A percentile compares a stretch with the other conserved stretches of the same genome.
phyloP scores from a whole-genome alignment of 2,797 vertebrate genomes.

The Sternotherus odoratus region DNA sequence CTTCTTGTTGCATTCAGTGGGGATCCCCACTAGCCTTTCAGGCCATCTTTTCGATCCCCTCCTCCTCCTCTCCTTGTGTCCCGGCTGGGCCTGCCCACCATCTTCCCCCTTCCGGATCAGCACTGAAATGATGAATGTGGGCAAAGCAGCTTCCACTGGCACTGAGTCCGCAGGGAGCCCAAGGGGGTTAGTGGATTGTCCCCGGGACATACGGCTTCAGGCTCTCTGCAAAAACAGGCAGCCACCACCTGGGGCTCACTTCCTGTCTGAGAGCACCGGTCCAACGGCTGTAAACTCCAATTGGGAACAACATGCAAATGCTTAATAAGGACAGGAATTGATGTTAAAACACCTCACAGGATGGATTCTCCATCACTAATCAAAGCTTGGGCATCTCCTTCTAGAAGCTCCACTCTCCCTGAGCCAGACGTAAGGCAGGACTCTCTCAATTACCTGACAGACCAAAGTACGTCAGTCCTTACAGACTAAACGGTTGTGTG shows the following conservation, averaged over 20 bases:
- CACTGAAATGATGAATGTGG: neutral
- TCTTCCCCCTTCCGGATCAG: too few relatives aligned
- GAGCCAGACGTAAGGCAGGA: neutral
- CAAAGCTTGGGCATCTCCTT: neutral
- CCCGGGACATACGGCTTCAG: neutral
- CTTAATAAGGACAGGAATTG: neutral
- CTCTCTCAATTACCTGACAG: neutral
- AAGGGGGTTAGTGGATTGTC: neutral
- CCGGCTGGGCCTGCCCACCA: neutral
- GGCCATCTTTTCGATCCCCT: neutral
- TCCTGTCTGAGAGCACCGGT: too few relatives aligned
- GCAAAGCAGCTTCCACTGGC: neutral
- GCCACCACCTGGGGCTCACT: neutral
- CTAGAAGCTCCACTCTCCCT: neutral
- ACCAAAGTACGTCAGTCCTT: neutral
- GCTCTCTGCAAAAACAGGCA: neutral
- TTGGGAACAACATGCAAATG: neutral
- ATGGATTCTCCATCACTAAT: neutral
- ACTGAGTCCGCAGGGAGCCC: neutral
- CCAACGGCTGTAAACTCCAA: neutral
- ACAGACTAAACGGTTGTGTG: neutral
- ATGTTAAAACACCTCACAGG: neutral
- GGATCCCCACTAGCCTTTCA: too few relatives aligned
- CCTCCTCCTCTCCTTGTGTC: neutral
- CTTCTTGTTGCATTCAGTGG: neutral